Evolutionary conservation across 2,113 vertebrate genomes (phyloP).

Genomic region (Talpa occidentalis): DNA sequence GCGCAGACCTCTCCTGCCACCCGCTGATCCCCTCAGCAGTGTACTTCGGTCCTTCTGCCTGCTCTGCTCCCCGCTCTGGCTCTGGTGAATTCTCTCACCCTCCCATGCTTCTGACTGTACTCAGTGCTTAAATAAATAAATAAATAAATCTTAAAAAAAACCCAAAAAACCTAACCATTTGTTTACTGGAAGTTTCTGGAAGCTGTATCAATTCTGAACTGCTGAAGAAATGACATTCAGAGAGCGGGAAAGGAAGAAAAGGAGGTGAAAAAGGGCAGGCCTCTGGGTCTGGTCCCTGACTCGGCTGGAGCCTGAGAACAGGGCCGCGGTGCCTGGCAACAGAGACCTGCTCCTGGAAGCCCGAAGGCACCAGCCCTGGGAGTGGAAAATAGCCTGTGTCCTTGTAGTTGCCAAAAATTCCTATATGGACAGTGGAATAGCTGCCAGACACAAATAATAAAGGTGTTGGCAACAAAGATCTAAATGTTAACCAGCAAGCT

Average conservation of each 20-base stretch:
- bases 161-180: no score
- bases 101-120: no score
- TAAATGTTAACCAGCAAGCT: background rate
- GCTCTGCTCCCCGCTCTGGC: no score
- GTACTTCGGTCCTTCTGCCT: no score
- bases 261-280: background rate
- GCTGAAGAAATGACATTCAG: background rate
- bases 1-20: no score
- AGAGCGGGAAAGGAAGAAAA: background rate
- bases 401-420: background rate
- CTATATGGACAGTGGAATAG: background rate
- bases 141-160: no score
- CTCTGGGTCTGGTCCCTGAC: background rate
- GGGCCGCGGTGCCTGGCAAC: background rate
- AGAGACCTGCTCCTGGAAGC: background rate
- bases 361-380: background rate
- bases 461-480: background rate
- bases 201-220: background rate
- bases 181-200: background rate
- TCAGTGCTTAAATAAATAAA: no score
- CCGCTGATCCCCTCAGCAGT: no score
- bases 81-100: no score
- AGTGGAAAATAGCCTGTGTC: background rate
- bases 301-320: background rate
- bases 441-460: background rate